Conservation (phyloP, 2,113 vertebrate genomes). For the Regulus satrapa region DNA sequence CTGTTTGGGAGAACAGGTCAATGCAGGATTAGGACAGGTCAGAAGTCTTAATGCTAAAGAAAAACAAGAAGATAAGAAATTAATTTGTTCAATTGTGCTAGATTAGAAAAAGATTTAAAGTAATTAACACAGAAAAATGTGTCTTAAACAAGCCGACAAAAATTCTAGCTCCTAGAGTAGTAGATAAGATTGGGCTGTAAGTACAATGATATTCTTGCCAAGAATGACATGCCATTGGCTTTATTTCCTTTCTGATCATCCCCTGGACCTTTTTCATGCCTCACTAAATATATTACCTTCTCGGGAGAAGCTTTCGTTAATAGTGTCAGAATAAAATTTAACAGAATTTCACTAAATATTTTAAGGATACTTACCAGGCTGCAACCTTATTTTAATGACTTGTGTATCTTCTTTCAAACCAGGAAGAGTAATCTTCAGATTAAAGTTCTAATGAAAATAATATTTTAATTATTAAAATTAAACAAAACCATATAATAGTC, state of each 20-base stretch:
- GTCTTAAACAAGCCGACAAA: background rate
- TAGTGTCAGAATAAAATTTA: background rate
- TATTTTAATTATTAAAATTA: slow-evolving; percentile 26
- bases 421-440: slow-evolving; percentile 81
- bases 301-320: background rate
- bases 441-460: slow-evolving; percentile 76
- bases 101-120: background rate
- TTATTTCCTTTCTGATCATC: background rate
- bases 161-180: background rate
- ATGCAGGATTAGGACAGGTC: background rate
- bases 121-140: background rate
- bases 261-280: background rate
- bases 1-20: background rate
- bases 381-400: slow-evolving; percentile 75
- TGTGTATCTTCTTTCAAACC: slow-evolving; percentile 81
- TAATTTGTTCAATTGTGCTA: background rate
- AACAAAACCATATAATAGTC: background rate
- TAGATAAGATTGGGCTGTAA: background rate
- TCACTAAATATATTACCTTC: background rate
- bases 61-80: background rate
- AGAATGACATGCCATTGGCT: background rate
- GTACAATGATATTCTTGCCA: background rate
- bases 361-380: slow-evolving; percentile 79
- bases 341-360: background rate
- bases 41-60: background rate